Evolutionary conservation across 1,140 invertebrate genomes (phyloP).

Genomic region (Drosophila burlai): DNA sequence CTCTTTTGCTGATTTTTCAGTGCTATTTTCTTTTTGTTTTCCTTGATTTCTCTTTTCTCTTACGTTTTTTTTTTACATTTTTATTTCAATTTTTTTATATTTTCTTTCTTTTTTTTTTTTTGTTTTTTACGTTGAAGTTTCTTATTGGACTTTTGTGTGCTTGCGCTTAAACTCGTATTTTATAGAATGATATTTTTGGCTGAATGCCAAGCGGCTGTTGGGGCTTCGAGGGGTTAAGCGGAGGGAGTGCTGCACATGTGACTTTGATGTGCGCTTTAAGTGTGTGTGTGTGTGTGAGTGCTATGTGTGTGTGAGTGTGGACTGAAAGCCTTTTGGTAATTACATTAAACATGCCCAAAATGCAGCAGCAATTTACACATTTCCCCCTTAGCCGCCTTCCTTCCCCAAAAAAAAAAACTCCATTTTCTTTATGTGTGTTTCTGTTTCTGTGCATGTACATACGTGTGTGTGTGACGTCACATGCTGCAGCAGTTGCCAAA

Average conservation of each 20-base stretch:
- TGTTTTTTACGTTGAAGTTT: constrained; percentile 55
- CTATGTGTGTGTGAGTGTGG: constrained; percentile 36
- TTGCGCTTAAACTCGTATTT: constrained; percentile 79
- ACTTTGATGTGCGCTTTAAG: constrained; percentile 56
- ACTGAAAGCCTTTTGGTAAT: constrained; percentile 83
- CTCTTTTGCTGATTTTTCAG: constrained; percentile 40
- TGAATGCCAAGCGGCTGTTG: constrained; percentile 44
- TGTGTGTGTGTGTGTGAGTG: constrained; percentile 12
- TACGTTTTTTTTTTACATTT: neutral
- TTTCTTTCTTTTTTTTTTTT: constrained; percentile 41
- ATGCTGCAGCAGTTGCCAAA: constrained; percentile 56
- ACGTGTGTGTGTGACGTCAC: constrained; percentile 53
- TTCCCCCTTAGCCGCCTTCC: constrained; percentile 21
- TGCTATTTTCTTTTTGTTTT: constrained; percentile 41
- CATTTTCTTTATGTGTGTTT: constrained; percentile 17
- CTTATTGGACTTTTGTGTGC: constrained; percentile 77
- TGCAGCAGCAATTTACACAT: constrained; percentile 81
- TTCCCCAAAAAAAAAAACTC: constrained; percentile 10
- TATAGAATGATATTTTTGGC: constrained; percentile 83
- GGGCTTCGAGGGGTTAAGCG: neutral
- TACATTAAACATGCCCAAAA: constrained; percentile 84
- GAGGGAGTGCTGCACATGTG: constrained; percentile 29
- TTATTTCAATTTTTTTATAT: constrained; percentile 5
- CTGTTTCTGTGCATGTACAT: neutral
- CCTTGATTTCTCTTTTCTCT: constrained; percentile 41